Percentiles rank a stretch among this genome's conserved stretches.
phyloP scores from a whole-genome alignment of 2,797 vertebrate genomes.

The Pachyuromys duprasi region DNA sequence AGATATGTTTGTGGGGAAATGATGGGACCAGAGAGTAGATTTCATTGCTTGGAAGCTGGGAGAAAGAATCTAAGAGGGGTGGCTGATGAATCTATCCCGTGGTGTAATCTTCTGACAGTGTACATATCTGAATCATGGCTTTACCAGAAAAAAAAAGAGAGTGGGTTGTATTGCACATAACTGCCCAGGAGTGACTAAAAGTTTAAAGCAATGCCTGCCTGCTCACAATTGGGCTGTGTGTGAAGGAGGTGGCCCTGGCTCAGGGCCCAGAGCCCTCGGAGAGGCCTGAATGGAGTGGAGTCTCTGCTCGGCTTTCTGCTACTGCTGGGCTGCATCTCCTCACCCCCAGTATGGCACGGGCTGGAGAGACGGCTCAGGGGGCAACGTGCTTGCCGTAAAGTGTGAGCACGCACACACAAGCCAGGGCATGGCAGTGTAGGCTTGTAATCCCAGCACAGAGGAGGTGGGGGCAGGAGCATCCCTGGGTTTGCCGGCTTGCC shows the following conservation, averaged over 20 bases:
- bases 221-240: neutral
- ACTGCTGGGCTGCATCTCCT: neutral
- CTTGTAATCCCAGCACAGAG: neutral
- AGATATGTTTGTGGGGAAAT: neutral
- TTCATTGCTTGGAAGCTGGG: neutral
- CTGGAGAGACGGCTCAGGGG: neutral
- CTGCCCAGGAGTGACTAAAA: neutral
- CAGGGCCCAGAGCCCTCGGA: neutral
- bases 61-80: neutral
- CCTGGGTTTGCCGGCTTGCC: neutral
- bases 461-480: neutral
- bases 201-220: neutral
- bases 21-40: neutral
- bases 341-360: no score
- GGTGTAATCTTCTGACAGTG: neutral
- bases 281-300: neutral
- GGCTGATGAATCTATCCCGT: no score
- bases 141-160: neutral
- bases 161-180: neutral
- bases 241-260: neutral
- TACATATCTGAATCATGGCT: neutral
- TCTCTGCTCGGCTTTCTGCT: neutral
- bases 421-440: neutral
- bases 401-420: neutral
- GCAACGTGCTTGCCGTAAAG: neutral